phyloP scores from a whole-genome alignment of 35 echinoderm and acorn worm species.

The Diadema setosum region DNA sequence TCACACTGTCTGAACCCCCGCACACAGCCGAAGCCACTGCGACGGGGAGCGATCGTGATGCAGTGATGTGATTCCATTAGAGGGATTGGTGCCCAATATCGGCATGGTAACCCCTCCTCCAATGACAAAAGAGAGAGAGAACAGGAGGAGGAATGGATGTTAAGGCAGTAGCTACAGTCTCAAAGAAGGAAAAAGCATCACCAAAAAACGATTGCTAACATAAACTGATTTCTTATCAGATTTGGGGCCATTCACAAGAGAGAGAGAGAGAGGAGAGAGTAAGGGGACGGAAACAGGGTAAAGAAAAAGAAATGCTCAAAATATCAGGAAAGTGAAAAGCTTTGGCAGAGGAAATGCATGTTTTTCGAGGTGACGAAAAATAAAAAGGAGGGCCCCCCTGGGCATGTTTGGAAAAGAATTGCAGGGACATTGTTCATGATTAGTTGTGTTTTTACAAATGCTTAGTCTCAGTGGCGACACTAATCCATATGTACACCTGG shows the following conservation, averaged over 20 bases:
- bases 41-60: no score
- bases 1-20: no score
- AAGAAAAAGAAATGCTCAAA: no score
- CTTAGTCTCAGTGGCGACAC: background rate
- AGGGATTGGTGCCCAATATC: no score
- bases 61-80: no score
- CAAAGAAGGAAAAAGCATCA: no score
- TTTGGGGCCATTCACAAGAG: background rate
- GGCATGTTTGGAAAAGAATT: background rate
- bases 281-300: background rate
- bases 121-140: no score
- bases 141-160: no score
- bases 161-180: background rate
- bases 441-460: conserved; percentile 3
- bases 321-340: background rate
- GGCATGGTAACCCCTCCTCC: no score
- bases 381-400: background rate
- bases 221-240: background rate
- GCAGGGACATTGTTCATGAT: background rate
- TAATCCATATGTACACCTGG: background rate
- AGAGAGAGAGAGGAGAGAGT: background rate
- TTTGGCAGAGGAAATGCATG: background rate
- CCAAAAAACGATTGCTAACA: background rate
- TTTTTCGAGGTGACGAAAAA: background rate
- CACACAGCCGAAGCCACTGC: no score